These are phyloP conservation scores for Diachasmimorpha longicaudata DNA, from an alignment of 1,140 invertebrate genomes.

Conservation along the genomic window DNA sequence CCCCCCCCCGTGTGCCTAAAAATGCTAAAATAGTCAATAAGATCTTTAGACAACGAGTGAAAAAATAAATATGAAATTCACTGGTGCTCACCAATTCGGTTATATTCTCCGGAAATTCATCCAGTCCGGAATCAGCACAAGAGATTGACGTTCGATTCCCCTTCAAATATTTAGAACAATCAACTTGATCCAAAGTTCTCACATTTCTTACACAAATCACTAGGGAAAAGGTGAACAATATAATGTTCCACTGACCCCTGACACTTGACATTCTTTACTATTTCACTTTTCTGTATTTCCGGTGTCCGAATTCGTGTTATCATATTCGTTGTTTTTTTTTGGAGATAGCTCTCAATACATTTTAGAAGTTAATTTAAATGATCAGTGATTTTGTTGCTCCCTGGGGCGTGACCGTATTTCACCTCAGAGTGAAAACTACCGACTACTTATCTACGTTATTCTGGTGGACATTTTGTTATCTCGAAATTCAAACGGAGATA, in stretches of 20 bases:
- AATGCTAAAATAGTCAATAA: no score
- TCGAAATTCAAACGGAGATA: background rate
- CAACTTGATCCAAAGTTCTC: conserved; percentile 27
- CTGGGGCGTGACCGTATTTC: background rate
- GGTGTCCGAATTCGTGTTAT: background rate
- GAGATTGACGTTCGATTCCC: conserved; percentile 33
- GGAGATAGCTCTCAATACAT: background rate
- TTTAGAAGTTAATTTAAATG: background rate
- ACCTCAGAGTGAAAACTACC: conserved; percentile 32
- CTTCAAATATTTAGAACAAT: conserved; percentile 40
- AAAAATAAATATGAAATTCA: no score
- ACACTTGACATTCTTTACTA: background rate
- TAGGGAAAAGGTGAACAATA: background rate
- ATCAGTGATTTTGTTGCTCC: background rate
- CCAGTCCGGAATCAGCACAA: conserved; percentile 38
- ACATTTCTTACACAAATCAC: background rate
- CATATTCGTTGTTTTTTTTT: background rate
- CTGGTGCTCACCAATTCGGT: conserved; percentile 31
- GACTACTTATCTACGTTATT: conserved; percentile 42
- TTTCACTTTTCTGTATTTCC: background rate
- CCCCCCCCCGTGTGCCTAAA: no score
- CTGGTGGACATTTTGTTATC: background rate
- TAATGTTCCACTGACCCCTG: background rate
- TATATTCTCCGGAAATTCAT: conserved; percentile 41
- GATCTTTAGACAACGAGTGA: no score